Evolutionary conservation across 2,888 invertebrate species (phyloP).

Genomic region (Calliphora vomitoria): DNA sequence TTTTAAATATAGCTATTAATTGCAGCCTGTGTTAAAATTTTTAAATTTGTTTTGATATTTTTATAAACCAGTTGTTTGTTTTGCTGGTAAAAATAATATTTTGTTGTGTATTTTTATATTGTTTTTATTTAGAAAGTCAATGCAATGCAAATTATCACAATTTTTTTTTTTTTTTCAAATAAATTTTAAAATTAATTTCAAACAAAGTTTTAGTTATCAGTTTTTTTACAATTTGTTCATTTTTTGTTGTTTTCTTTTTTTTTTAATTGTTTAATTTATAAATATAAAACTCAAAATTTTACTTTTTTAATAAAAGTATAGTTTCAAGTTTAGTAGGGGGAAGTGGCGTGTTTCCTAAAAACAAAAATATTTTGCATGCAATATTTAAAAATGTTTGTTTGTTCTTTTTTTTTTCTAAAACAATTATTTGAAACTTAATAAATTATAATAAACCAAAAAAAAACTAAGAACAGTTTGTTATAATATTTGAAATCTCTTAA

Average conservation of each 20-base stretch:
- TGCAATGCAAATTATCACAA: slow-evolving; percentile 83
- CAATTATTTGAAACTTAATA: neutral
- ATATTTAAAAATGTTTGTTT: slow-evolving; percentile 6
- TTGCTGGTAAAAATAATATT: slow-evolving; percentile 2
- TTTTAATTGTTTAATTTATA: no score
- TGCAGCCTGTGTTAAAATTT: no score
- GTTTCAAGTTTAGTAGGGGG: slow-evolving; percentile 60
- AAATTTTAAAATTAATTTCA: slow-evolving; percentile 42
- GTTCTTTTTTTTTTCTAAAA: slow-evolving; percentile 2
- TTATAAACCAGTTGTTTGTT: neutral
- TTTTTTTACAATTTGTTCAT: slow-evolving; percentile 33
- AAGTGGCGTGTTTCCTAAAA: neutral
- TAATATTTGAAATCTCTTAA: neutral
- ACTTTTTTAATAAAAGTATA: slow-evolving; percentile 71
- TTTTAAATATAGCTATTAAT: no score
- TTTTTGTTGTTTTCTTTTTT: slow-evolving; percentile 1
- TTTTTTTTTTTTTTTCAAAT: slow-evolving; percentile 73
- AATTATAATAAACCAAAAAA: neutral
- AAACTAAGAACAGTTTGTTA: slow-evolving; percentile 5
- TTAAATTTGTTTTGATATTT: neutral
- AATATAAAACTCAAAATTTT: slow-evolving; percentile 52
- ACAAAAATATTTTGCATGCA: slow-evolving; percentile 43
- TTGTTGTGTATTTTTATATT: slow-evolving; percentile 29
- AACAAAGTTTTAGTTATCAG: neutral
- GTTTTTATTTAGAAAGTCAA: slow-evolving; percentile 75